Percentiles rank a stretch among this genome's conserved stretches.
Conservation (phyloP, 2,888 invertebrate species). For the Leptinotarsa haldemani region DNA sequence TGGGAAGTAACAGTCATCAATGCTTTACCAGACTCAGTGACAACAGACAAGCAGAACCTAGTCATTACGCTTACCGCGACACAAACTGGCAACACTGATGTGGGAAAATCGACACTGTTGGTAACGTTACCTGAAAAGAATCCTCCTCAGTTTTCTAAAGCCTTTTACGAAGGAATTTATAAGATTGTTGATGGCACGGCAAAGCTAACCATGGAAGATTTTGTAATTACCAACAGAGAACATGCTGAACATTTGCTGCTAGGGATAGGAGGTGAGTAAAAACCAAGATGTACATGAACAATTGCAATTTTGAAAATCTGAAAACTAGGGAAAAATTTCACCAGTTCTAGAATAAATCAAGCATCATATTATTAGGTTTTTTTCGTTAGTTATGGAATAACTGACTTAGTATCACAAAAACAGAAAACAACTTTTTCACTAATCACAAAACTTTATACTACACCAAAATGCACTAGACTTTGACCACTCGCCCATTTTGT, state of each 20-base stretch:
- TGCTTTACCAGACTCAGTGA: conserved; percentile 21
- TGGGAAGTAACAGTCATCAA: conserved; percentile 28
- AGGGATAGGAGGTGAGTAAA: conserved; percentile 19
- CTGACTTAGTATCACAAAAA: no score
- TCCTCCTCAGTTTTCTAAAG: conserved; percentile 23
- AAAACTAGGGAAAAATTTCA: no score
- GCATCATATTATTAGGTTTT: no score
- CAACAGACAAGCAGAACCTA: conserved; percentile 18
- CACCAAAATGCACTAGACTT: no score
- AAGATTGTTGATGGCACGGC: background rate
- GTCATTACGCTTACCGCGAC: conserved; percentile 29
- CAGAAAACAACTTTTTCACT: no score
- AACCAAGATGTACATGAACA: background rate
- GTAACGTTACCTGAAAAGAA: conserved; percentile 14
- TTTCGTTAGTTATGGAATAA: no score
- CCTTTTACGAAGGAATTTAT: conserved; percentile 27
- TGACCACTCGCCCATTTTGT: no score
- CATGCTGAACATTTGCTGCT: conserved; percentile 1
- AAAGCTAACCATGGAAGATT: conserved; percentile 4
- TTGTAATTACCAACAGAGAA: conserved; percentile 28
- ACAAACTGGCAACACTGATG: conserved; percentile 11
- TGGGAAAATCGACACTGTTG: conserved; percentile 25
- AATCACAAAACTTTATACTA: no score
- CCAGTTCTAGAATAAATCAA: no score
- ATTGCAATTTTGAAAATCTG: background rate